A percentile compares a stretch with the other conserved stretches of the same genome.
Evolutionary conservation across 2,797 vertebrate species (phyloP).

Genomic region (Bothrops alternatus): DNA sequence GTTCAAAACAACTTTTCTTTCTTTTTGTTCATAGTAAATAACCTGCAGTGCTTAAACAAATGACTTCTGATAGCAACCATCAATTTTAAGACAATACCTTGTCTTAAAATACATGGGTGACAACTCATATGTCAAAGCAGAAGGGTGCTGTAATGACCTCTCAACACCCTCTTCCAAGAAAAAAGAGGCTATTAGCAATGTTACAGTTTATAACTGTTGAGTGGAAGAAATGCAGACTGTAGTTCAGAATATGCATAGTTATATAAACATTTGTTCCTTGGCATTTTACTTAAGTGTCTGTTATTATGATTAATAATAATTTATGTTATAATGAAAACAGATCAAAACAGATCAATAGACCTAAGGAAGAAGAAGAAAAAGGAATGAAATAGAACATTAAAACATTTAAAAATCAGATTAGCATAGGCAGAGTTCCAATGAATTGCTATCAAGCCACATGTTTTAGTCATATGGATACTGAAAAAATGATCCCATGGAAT

Average conservation of each 20-base stretch:
- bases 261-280: background rate
- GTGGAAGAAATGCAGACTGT: background rate
- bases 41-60: constrained; percentile 59
- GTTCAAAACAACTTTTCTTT: constrained; percentile 51
- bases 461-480: background rate
- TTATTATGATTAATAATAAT: constrained; percentile 28
- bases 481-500: background rate
- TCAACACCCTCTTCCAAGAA: rapidly evolving
- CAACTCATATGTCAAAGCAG: constrained; percentile 4
- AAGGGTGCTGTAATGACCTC: background rate
- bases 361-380: background rate
- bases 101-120: constrained; percentile 49
- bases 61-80: constrained; percentile 44
- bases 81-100: background rate
- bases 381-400: background rate
- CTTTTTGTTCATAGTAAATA: constrained; percentile 52
- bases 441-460: background rate
- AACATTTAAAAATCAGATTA: background rate
- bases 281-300: background rate
- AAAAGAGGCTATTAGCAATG: background rate
- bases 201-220: background rate
- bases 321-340: constrained; percentile 1
- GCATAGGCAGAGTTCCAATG: background rate
- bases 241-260: background rate
- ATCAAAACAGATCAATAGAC: constrained; percentile 6